Evolutionary conservation across 2,888 invertebrate genomes (phyloP).

Genomic region (Mantis religiosa): DNA sequence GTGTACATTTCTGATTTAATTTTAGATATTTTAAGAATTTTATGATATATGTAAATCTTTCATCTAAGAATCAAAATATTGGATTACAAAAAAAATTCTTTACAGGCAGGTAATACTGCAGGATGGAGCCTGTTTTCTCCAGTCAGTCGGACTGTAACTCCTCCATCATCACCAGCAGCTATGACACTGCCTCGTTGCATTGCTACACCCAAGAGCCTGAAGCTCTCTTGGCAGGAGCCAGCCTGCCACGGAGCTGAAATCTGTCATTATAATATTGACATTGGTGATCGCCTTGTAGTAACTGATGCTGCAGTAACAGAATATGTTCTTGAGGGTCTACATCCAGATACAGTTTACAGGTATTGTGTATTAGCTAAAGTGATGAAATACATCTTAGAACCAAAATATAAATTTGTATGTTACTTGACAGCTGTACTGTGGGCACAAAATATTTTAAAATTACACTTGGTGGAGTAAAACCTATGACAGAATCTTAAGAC

Average conservation of each 20-base stretch:
- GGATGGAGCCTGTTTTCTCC: conserved; percentile 74
- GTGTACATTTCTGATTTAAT: too few relatives aligned
- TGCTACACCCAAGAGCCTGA: conserved; percentile 65
- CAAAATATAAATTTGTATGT: too few relatives aligned
- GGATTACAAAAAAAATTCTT: not conserved
- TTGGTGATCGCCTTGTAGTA: conserved; percentile 53
- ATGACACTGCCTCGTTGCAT: conserved; percentile 52
- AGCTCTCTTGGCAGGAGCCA: conserved; percentile 72
- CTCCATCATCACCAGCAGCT: conserved; percentile 74
- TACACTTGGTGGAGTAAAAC: too few relatives aligned
- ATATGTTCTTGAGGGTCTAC: conserved; percentile 63
- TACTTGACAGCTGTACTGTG: too few relatives aligned
- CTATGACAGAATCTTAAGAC: too few relatives aligned
- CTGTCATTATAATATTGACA: conserved; percentile 69
- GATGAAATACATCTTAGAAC: not conserved
- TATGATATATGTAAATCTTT: too few relatives aligned
- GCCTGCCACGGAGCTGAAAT: conserved; percentile 71
- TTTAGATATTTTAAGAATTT: too few relatives aligned
- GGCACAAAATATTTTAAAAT: too few relatives aligned
- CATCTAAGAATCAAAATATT: too few relatives aligned
- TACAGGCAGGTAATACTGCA: conserved; percentile 72
- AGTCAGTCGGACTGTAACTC: conserved; percentile 63
- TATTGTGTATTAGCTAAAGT: conserved; percentile 35
- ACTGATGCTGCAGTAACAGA: conserved; percentile 57
- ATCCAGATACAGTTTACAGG: conserved; percentile 74